A percentile compares a stretch with the other conserved stretches of the same genome.
Evolutionary conservation across 2,888 invertebrate species (phyloP).

Genomic region (Macrosoma leucophasiata): DNA sequence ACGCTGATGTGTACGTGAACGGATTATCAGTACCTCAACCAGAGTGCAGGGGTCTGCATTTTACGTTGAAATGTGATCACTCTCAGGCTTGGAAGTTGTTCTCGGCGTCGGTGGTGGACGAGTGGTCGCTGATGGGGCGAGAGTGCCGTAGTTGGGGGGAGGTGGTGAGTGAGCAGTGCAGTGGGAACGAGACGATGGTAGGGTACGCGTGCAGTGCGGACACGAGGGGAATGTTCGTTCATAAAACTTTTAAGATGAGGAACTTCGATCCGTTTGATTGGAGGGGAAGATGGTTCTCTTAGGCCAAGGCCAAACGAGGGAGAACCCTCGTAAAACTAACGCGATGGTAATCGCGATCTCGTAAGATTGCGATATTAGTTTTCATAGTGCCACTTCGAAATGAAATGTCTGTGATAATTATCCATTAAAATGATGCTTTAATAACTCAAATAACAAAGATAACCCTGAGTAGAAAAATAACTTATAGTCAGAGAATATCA

Average conservation of each 20-base stretch:
- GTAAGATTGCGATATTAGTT: no score
- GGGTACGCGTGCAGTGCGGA: constrained; percentile 41
- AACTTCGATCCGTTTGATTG: constrained; percentile 43
- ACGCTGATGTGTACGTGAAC: constrained; percentile 60
- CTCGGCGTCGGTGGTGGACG: constrained; percentile 41
- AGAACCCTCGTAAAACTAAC: no score
- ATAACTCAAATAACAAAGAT: no score
- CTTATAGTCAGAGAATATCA: no score
- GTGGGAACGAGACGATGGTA: constrained; percentile 37
- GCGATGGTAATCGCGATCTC: no score
- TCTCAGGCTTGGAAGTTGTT: constrained; percentile 54
- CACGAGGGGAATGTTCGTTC: constrained; percentile 46
- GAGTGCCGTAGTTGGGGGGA: constrained; percentile 45
- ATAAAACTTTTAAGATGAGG: constrained; percentile 36
- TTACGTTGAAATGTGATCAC: constrained; percentile 58
- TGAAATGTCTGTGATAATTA: no score
- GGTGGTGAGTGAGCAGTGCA: constrained; percentile 37
- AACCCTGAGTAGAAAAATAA: no score
- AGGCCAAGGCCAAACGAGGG: not conserved
- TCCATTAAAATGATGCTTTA: no score
- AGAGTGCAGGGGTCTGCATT: constrained; percentile 43
- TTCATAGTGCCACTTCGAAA: constrained; percentile 4
- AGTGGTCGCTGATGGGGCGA: constrained; percentile 34
- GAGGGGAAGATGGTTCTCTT: constrained; percentile 20
- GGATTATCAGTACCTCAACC: constrained; percentile 51